These are phyloP conservation scores for Dorcus hopei DNA, from an alignment of 2,888 invertebrate genomes.

Conservation along the genomic window DNA sequence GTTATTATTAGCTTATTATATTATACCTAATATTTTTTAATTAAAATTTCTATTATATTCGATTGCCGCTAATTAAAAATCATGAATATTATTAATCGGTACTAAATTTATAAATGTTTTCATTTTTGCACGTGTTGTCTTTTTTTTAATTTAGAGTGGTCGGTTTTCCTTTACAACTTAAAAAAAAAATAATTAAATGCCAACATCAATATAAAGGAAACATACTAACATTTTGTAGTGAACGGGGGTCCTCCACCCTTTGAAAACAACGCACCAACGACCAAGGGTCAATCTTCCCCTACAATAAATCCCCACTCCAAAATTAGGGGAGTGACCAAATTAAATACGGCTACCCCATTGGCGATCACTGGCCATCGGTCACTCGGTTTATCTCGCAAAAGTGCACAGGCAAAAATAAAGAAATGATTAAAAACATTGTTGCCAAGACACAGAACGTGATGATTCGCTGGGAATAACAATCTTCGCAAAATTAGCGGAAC, in stretches of 20 bases:
- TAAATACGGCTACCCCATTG: slow-evolving; percentile 31
- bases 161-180: neutral
- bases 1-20: no score
- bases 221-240: slow-evolving; percentile 8
- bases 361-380: slow-evolving; percentile 42
- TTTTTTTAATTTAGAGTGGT: no score
- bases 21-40: no score
- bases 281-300: slow-evolving; percentile 38
- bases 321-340: slow-evolving; percentile 33
- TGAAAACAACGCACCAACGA: slow-evolving; percentile 25
- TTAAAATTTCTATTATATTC: no score
- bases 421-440: neutral
- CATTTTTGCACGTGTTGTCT: no score
- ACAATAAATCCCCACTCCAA: slow-evolving; percentile 24
- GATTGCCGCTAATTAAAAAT: no score
- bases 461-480: neutral
- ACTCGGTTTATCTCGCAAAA: slow-evolving; percentile 24
- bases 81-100: no score
- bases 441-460: neutral
- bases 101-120: no score
- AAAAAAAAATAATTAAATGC: neutral
- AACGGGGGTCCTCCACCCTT: slow-evolving; percentile 3
- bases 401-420: neutral
- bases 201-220: neutral
- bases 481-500: neutral